phyloP scores from a whole-genome alignment of 2,888 invertebrate species.

The Zootermopsis nevadensis region DNA sequence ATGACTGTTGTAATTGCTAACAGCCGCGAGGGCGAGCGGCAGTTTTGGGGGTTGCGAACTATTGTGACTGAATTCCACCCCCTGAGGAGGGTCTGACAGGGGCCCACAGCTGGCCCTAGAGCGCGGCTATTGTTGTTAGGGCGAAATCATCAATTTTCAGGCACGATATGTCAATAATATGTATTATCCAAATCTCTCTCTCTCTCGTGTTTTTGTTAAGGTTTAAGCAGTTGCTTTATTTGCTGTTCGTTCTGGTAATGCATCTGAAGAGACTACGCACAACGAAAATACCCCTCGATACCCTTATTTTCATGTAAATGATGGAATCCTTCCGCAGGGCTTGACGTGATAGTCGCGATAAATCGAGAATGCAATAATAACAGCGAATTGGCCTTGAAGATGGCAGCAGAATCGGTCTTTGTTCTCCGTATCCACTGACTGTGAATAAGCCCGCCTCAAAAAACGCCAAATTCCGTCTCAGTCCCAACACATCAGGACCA shows the following conservation, averaged over 20 bases:
- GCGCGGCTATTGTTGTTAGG: background rate
- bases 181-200: background rate
- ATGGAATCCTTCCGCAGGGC: background rate
- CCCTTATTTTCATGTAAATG: background rate
- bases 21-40: background rate
- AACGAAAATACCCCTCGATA: background rate
- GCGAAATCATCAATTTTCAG: background rate
- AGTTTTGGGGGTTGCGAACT: background rate
- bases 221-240: background rate
- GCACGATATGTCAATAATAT: conserved; percentile 6
- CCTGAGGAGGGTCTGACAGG: background rate
- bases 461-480: too few relatives aligned
- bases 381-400: too few relatives aligned
- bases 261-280: background rate
- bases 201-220: conserved; percentile 1
- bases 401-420: too few relatives aligned
- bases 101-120: background rate
- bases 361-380: too few relatives aligned
- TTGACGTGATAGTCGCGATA: too few relatives aligned
- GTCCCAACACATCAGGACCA: too few relatives aligned
- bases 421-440: too few relatives aligned
- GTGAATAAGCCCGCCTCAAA: too few relatives aligned
- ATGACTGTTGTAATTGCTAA: background rate
- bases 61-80: conserved; percentile 14
- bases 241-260: background rate